Conservation (phyloP, 2,888 invertebrate species). For the Cabera pusaria region DNA sequence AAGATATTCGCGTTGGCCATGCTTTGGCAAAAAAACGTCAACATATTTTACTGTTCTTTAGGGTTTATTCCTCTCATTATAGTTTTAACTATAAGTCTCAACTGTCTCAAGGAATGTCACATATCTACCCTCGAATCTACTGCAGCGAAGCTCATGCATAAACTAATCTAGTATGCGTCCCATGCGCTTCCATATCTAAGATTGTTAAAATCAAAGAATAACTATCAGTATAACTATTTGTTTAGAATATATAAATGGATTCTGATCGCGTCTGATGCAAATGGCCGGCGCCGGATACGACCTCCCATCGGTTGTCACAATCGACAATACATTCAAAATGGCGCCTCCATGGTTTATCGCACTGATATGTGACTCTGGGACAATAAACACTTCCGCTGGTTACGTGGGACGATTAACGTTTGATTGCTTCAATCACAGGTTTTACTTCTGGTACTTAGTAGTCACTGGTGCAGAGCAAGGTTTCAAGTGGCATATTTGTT, state of each 20-base stretch:
- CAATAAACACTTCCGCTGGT: conserved; percentile 58
- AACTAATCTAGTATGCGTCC: conserved; percentile 15
- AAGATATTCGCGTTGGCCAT: too few species aligned
- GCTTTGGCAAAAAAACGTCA: too few species aligned
- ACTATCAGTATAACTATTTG: conserved; percentile 34
- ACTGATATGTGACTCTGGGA: conserved; percentile 32
- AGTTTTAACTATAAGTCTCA: too few species aligned
- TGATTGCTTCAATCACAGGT: conserved; percentile 26
- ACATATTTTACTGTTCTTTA: too few species aligned
- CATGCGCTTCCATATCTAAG: conserved; percentile 20
- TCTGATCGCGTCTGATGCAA: conserved; percentile 74
- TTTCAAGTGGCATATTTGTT: too few species aligned
- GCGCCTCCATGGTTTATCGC: conserved; percentile 72
- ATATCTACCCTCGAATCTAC: conserved; percentile 4
- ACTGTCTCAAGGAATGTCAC: too few species aligned
- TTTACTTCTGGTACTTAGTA: conserved; percentile 2
- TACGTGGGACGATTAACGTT: conserved; percentile 66
- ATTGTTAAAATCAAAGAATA: conserved; percentile 28
- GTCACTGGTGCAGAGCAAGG: too few species aligned
- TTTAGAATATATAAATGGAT: conserved; percentile 59
- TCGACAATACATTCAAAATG: conserved; percentile 75
- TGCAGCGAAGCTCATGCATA: conserved; percentile 7
- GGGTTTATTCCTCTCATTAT: too few species aligned
- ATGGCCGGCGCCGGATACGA: conserved; percentile 80
- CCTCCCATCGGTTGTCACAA: conserved; percentile 73